phyloP scores from a whole-genome alignment of 2,797 vertebrate species.

The Sphenopsis melanotis region DNA sequence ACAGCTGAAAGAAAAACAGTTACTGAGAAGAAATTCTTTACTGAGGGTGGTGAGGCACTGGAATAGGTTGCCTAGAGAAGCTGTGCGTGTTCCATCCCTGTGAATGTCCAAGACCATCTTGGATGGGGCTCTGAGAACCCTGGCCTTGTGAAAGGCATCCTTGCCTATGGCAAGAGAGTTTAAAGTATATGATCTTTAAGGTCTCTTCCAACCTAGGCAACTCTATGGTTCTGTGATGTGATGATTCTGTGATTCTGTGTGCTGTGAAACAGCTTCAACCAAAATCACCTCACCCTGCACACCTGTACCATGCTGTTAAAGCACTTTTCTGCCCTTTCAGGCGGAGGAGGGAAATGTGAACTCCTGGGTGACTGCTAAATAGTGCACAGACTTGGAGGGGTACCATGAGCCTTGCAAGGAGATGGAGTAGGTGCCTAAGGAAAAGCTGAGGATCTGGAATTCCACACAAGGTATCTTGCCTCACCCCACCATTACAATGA shows the following conservation, averaged over 20 bases:
- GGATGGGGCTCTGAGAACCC: neutral
- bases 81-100: neutral
- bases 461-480: neutral
- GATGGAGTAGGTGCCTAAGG: neutral
- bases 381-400: accelerated
- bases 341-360: neutral
- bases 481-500: neutral
- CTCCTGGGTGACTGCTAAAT: neutral
- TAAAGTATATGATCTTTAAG: neutral
- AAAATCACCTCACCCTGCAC: neutral
- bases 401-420: neutral
- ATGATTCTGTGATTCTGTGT: neutral
- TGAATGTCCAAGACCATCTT: neutral
- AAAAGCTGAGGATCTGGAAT: neutral
- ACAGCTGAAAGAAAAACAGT: neutral
- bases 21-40: neutral
- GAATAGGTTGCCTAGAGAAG: neutral
- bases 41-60: neutral
- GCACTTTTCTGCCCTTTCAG: neutral
- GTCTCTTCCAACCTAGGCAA: neutral
- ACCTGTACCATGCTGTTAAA: neutral
- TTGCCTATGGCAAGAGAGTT: neutral
- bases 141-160: neutral
- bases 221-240: neutral
- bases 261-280: neutral